Base-by-base conservation (phyloP, 2,888 invertebrate species). In the Stratiomys singularior region DNA sequence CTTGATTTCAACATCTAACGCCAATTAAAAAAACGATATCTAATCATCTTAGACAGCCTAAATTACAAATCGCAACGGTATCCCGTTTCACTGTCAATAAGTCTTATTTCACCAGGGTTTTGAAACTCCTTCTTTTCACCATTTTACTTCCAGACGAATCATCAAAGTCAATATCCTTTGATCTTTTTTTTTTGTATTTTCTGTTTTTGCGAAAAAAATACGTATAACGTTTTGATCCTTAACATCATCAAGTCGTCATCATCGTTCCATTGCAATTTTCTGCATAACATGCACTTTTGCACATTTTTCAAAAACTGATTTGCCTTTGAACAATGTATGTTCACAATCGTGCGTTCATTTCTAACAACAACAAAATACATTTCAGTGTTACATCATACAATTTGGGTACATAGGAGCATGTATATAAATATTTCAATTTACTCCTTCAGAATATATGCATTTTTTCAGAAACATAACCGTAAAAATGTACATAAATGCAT, bases 151-250 rank as follows among this genome's bases (percentile, higher is more conserved):
- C 5, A 13, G 46, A 27, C 21, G 23, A 21, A 60, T 60, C 58
- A 74, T 74, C 60, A 74, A 74, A 74, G 74, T 3, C 11, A 18
- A 60, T 21, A 37, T 23, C 9, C 74, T 74, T 74, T 74, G 58
- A 74, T 74, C 44, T 60, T 37, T 37, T 5, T 37, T 37, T 37
- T 9, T n/a, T n/a, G n/a, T n/a, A n/a, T n/a, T n/a, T n/a, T n/a
- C n/a, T n/a, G n/a, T n/a, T n/a, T 37, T 37, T 25, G 5, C 21
- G 1, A 47, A 47, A 37, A 47, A 1, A 58, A 21, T 21, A 37
- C 13, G n/a, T 23, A 56, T 60, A 21, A 74, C 74, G n/a, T 74
- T 74, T 74, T 74, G 74, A 74, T 74, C 74, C 60, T 30, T 60
- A 74, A 74, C 74, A 60, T 74, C 58, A 74, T 74, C 74, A 72